A percentile compares a stretch with the other conserved stretches of the same genome.
phyloP scores from a whole-genome alignment of 2,113 vertebrate genomes.

The Montifringilla adamsi region DNA sequence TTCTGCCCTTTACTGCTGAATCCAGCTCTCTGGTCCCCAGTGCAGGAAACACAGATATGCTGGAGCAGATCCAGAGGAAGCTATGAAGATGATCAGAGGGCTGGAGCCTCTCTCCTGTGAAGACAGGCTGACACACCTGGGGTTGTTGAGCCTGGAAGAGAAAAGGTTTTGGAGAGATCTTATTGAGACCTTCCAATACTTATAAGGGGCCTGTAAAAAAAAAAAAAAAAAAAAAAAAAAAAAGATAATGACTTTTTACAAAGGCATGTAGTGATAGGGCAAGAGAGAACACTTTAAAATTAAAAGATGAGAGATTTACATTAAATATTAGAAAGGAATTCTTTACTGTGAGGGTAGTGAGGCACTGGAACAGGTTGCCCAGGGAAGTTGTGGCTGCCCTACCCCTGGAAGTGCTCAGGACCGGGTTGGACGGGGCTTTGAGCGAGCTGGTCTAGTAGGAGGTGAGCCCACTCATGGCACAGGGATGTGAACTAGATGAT shows the following conservation, averaged over 20 bases:
- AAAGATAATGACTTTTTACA: background rate
- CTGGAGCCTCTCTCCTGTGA: background rate
- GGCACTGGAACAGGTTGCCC: background rate
- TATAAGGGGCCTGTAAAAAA: background rate
- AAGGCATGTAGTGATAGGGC: background rate
- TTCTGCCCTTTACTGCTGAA: background rate
- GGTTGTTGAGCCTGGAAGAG: background rate
- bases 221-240: background rate
- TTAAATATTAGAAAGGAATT: background rate
- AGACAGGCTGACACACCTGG: background rate
- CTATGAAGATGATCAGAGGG: background rate
- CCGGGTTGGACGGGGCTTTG: background rate
- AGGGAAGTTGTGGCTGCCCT: background rate
- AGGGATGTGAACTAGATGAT: background rate
- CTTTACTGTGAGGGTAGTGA: background rate
- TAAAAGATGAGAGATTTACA: background rate
- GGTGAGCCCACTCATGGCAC: background rate
- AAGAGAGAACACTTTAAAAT: background rate
- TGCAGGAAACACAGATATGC: background rate
- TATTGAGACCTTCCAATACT: background rate
- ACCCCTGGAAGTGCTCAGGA: background rate
- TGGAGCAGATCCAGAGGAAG: background rate
- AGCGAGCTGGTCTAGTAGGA: accelerated
- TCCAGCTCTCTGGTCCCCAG: background rate
- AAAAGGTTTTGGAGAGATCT: background rate